Evolutionary conservation across 2,113 vertebrate species (phyloP).

Genomic region (Paramisgurnus dabryanus): DNA sequence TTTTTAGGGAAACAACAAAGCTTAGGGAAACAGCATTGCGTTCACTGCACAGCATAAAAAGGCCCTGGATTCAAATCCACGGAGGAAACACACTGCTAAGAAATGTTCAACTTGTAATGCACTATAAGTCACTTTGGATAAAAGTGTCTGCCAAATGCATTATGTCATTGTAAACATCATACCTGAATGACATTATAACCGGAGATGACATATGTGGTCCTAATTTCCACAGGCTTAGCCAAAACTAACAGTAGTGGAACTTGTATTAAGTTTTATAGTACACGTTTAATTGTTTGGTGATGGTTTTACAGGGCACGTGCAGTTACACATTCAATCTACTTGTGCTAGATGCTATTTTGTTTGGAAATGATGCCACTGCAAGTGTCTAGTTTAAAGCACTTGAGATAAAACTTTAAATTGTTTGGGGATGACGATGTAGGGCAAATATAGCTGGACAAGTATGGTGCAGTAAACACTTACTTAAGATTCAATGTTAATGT

Average conservation of each 20-base stretch:
- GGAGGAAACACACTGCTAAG: too few relatives aligned
- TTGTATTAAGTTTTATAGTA: too few relatives aligned
- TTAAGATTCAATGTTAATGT: too few relatives aligned
- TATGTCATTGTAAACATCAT: too few relatives aligned
- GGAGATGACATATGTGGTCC: background rate
- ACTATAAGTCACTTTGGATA: too few relatives aligned
- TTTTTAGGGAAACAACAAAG: too few relatives aligned
- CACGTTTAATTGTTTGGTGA: background rate
- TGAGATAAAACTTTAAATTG: background rate
- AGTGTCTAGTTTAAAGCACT: background rate
- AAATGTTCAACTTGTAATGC: too few relatives aligned
- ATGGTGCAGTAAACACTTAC: background rate
- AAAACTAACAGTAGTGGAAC: background rate
- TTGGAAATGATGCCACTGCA: background rate
- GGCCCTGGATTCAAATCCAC: too few relatives aligned
- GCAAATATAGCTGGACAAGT: background rate
- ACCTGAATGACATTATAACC: too few relatives aligned
- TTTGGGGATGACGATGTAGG: background rate
- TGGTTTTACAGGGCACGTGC: background rate
- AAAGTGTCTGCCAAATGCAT: too few relatives aligned
- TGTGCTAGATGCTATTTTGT: background rate
- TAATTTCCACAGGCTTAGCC: background rate
- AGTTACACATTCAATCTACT: background rate
- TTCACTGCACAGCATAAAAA: too few relatives aligned
- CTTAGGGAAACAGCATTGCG: too few relatives aligned